These are phyloP conservation scores for Limanda limanda DNA, from an alignment of 2,113 vertebrate genomes.

Conservation along the genomic window DNA sequence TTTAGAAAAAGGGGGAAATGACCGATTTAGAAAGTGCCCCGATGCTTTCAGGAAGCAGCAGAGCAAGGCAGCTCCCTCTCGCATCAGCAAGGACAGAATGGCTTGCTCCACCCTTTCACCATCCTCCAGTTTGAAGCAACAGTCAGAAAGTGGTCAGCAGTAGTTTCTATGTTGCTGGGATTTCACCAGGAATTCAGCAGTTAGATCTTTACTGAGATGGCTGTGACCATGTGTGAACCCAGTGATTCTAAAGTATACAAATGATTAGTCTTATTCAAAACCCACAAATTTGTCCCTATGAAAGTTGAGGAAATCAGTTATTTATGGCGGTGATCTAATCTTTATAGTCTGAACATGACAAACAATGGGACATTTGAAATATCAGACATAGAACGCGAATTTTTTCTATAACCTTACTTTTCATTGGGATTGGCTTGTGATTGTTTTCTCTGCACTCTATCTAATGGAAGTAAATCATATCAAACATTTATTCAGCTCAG, in stretches of 20 bases:
- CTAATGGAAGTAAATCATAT: too few species aligned
- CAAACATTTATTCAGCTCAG: background rate
- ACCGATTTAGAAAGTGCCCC: constrained; percentile 27
- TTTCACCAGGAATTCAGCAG: background rate
- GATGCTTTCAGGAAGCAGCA: constrained; percentile 49
- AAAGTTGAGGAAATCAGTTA: too few species aligned
- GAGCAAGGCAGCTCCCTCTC: constrained; percentile 19
- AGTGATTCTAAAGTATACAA: background rate
- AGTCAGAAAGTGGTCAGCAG: background rate
- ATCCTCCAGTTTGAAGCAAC: constrained; percentile 26
- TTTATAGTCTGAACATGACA: too few species aligned
- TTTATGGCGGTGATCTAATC: too few species aligned
- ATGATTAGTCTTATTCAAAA: background rate
- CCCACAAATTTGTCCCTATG: background rate
- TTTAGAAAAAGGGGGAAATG: constrained; percentile 35
- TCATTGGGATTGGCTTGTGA: too few species aligned
- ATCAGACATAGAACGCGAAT: too few species aligned
- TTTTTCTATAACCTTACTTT: too few species aligned
- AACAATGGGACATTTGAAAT: too few species aligned
- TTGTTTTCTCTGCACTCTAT: too few species aligned
- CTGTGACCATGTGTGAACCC: background rate
- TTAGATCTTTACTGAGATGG: background rate
- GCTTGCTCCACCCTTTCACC: constrained; percentile 12
- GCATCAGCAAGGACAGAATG: constrained; percentile 42
- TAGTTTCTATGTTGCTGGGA: background rate